A percentile compares a stretch with the other conserved stretches of the same genome.
phyloP scores from a whole-genome alignment of 2,113 vertebrate species.

The Planiliza haematocheilus region DNA sequence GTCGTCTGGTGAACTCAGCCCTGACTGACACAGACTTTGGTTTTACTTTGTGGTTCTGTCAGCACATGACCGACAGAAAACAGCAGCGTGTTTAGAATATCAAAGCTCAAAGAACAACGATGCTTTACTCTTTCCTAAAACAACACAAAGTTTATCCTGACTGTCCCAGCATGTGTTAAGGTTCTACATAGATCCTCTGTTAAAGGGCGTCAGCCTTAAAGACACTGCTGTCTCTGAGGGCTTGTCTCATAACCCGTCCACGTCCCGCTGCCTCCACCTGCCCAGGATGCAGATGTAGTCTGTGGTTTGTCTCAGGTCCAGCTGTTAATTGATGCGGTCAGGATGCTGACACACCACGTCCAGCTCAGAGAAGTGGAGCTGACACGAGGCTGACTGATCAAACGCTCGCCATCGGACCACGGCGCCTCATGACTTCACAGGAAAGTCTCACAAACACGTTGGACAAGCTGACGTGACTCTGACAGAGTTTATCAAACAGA shows the following conservation, averaged over 20 bases:
- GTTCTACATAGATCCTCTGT: too few relatives aligned
- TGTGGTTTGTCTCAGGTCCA: not conserved
- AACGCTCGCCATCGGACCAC: constrained; percentile 6
- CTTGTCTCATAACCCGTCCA: not conserved
- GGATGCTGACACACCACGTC: not conserved
- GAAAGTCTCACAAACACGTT: constrained; percentile 15
- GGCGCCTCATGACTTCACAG: not conserved
- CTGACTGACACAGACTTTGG: not conserved
- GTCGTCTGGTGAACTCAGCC: not conserved
- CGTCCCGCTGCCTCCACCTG: not conserved
- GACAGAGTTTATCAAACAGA: not conserved
- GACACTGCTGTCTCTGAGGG: too few relatives aligned
- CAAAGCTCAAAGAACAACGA: too few relatives aligned
- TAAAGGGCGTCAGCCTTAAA: too few relatives aligned
- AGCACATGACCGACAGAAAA: not conserved
- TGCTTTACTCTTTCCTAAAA: too few relatives aligned
- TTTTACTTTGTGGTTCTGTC: not conserved
- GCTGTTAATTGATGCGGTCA: constrained; percentile 14
- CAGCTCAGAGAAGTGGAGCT: not conserved
- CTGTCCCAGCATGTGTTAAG: too few relatives aligned
- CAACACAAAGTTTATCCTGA: too few relatives aligned
- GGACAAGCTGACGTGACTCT: not conserved
- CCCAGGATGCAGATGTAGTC: not conserved
- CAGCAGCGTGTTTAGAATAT: too few relatives aligned
- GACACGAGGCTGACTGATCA: constrained; percentile 39